A percentile compares a stretch with the other conserved stretches of the same genome.
These are phyloP conservation scores for Danionella cerebrum DNA, from an alignment of 2,113 vertebrate genomes.

Conservation along the genomic window DNA sequence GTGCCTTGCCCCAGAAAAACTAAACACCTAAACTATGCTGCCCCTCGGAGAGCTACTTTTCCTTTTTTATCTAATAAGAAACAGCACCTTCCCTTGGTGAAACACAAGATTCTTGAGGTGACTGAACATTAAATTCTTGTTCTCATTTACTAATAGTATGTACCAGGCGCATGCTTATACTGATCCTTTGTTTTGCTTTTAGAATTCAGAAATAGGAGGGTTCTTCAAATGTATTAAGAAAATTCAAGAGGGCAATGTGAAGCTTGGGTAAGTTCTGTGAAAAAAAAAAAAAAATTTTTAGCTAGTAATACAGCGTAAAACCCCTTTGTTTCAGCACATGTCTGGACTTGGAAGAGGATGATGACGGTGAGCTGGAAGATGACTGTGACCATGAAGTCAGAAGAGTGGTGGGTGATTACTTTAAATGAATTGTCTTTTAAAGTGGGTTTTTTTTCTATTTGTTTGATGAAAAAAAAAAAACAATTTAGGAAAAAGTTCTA, in stretches of 20 bases:
- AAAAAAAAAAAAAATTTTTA: neutral
- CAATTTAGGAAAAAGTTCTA: too few species aligned
- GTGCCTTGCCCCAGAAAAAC: neutral
- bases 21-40: neutral
- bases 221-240: slow-evolving; percentile 50
- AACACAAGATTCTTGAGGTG: neutral
- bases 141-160: too few species aligned
- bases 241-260: neutral
- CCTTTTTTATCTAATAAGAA: neutral
- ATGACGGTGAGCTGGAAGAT: too few species aligned
- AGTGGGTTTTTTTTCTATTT: too few species aligned
- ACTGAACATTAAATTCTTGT: too few species aligned
- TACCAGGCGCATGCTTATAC: neutral
- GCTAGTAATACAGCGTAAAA: too few species aligned
- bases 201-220: slow-evolving; percentile 53
- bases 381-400: too few species aligned
- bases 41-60: neutral
- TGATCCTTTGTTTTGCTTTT: neutral
- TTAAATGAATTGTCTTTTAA: too few species aligned
- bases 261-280: slow-evolving; percentile 26
- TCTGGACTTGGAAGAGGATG: too few species aligned
- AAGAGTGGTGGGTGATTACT: too few species aligned
- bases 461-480: too few species aligned
- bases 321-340: too few species aligned
- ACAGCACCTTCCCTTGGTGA: neutral